phyloP scores from a whole-genome alignment of 1,140 invertebrate genomes.

The Nasonia vitripennis region DNA sequence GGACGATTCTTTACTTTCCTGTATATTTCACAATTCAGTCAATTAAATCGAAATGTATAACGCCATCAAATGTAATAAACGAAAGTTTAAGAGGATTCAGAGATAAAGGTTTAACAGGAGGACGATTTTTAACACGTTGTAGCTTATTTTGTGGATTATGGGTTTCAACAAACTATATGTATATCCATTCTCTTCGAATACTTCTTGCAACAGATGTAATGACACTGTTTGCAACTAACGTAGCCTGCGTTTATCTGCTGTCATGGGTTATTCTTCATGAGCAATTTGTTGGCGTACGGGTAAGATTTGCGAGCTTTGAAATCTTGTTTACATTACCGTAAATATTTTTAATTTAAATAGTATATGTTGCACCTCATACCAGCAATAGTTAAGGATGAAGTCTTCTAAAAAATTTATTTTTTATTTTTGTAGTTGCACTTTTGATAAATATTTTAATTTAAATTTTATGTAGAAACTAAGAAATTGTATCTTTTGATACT shows the following conservation, averaged over 20 bases:
- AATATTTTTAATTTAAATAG: too few relatives aligned
- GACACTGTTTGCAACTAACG: slow-evolving; percentile 94
- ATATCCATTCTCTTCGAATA: slow-evolving; percentile 89
- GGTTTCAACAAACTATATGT: slow-evolving; percentile 95
- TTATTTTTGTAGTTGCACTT: too few relatives aligned
- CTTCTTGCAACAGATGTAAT: slow-evolving; percentile 93
- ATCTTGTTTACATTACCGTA: not conserved
- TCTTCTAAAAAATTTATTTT: too few relatives aligned
- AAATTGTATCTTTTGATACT: too few relatives aligned
- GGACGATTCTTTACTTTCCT: slow-evolving; percentile 93
- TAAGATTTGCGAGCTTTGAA: slow-evolving; percentile 71
- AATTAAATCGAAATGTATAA: slow-evolving; percentile 83
- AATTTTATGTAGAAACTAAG: too few relatives aligned
- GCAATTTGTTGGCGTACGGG: slow-evolving; percentile 95
- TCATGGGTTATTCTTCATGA: slow-evolving; percentile 97
- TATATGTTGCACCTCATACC: too few relatives aligned
- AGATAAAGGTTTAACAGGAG: slow-evolving; percentile 90
- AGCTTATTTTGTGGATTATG: slow-evolving; percentile 92
- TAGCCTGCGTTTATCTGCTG: slow-evolving; percentile 93
- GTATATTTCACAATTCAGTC: slow-evolving; percentile 87
- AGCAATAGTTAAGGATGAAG: too few relatives aligned
- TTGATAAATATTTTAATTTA: too few relatives aligned
- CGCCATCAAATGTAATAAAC: slow-evolving; percentile 83
- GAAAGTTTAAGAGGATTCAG: slow-evolving; percentile 89
- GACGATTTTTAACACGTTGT: slow-evolving; percentile 89